Conservation (phyloP, 2,888 invertebrate genomes). For the Phyllotreta cruciferae region DNA sequence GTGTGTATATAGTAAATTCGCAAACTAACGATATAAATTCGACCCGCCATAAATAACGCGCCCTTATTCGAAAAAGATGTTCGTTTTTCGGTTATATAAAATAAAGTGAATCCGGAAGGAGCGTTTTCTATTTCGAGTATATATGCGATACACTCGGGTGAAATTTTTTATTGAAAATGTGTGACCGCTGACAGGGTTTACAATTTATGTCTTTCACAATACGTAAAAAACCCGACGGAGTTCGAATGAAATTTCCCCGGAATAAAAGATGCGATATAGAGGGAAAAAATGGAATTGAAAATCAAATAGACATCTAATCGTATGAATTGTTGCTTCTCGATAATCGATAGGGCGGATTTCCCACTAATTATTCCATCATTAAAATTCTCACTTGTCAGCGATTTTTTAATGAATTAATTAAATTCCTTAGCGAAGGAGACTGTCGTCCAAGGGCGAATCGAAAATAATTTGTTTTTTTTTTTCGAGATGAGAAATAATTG, state of each 20-base stretch:
- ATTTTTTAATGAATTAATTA: too few relatives aligned
- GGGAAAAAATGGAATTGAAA: neutral
- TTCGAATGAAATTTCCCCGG: conserved; percentile 23
- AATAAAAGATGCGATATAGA: conserved; percentile 18
- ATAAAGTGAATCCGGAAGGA: conserved; percentile 34
- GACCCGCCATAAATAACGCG: conserved; percentile 21
- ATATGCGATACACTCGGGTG: conserved; percentile 38
- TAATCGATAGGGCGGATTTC: too few relatives aligned
- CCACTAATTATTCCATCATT: too few relatives aligned
- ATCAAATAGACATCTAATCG: neutral
- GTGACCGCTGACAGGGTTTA: conserved; percentile 35
- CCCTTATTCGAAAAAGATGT: conserved; percentile 27
- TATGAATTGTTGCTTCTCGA: too few relatives aligned
- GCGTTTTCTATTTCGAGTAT: conserved; percentile 31
- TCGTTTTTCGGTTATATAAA: conserved; percentile 33
- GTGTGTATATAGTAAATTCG: conserved; percentile 5
- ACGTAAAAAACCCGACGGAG: conserved; percentile 29
- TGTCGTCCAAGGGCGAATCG: too few relatives aligned
- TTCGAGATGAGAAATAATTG: too few relatives aligned
- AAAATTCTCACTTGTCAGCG: too few relatives aligned
- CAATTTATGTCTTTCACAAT: conserved; percentile 30
- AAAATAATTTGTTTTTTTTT: too few relatives aligned
- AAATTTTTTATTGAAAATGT: conserved; percentile 39
- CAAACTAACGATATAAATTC: conserved; percentile 1
- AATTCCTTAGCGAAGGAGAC: too few relatives aligned